A percentile compares a stretch with the other conserved stretches of the same genome.
Evolutionary conservation across 2,797 vertebrate species (phyloP).

Genomic region (Pseudochirops cupreus): DNA sequence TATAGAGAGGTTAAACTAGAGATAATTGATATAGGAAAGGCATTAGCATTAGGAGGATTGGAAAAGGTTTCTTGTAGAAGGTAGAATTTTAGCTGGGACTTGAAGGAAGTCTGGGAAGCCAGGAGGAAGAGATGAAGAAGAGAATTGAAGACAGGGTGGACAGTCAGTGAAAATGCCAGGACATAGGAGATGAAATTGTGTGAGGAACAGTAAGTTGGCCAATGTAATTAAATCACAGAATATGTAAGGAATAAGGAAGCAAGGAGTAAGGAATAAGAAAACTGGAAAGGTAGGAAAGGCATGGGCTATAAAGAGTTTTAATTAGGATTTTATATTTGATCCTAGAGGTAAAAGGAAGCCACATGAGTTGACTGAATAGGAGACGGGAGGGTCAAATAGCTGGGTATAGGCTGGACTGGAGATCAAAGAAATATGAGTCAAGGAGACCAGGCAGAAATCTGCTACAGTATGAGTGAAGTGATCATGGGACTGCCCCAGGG

Average conservation of each 20-base stretch:
- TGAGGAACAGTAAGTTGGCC: neutral
- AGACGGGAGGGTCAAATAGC: neutral
- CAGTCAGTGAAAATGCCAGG: neutral
- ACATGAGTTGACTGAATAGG: neutral
- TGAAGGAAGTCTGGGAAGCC: neutral
- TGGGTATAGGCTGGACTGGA: neutral
- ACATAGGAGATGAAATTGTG: neutral
- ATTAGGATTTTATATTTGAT: neutral
- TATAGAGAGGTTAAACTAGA: neutral
- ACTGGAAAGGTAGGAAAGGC: neutral
- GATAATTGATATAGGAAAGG: neutral
- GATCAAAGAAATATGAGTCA: neutral
- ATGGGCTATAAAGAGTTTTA: neutral
- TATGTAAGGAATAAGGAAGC: neutral
- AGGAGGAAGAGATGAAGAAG: neutral
- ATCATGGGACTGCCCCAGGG: neutral
- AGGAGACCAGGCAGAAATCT: neutral
- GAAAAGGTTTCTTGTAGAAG: neutral
- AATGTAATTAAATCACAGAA: neutral
- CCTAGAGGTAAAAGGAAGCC: neutral
- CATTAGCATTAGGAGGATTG: neutral
- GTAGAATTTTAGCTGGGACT: neutral
- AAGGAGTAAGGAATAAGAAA: neutral
- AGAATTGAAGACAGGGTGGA: neutral
- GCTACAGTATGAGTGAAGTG: neutral